These are phyloP conservation scores for Drosophila littoralis DNA, from an alignment of 1,140 invertebrate species.

Conservation along the genomic window DNA sequence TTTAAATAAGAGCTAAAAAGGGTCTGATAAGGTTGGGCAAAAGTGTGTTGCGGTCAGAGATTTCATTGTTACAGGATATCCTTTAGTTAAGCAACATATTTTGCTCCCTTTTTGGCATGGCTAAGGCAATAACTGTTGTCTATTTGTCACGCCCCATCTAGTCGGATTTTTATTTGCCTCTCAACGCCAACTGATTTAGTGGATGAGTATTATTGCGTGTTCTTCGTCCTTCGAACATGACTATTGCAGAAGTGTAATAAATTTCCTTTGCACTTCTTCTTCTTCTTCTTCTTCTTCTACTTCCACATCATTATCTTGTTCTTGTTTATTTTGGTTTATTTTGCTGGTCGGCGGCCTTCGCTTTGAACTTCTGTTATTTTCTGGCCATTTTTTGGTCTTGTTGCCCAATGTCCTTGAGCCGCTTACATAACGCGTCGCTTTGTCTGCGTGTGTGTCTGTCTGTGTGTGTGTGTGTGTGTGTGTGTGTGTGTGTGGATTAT, in stretches of 20 bases:
- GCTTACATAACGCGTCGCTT: slow-evolving; percentile 64
- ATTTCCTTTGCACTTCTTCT: slow-evolving; percentile 43
- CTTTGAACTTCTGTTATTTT: slow-evolving; percentile 19
- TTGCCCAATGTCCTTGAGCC: slow-evolving; percentile 57
- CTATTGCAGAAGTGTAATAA: slow-evolving; percentile 60
- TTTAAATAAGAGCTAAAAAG: too few species aligned
- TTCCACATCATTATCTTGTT: slow-evolving; percentile 19
- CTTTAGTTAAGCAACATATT: neutral
- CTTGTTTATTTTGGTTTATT: slow-evolving; percentile 10
- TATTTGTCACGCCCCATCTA: slow-evolving; percentile 61
- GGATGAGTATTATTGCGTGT: slow-evolving; percentile 51
- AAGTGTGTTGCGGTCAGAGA: too few species aligned
- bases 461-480: neutral
- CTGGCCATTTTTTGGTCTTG: slow-evolving; percentile 27
- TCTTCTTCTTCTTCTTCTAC: slow-evolving; percentile 5
- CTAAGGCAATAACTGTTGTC: slow-evolving; percentile 62
- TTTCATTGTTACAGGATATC: neutral
- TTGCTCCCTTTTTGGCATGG: slow-evolving; percentile 22
- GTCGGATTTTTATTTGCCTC: slow-evolving; percentile 34
- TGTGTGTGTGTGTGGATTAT: slow-evolving; percentile 21
- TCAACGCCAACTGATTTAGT: slow-evolving; percentile 56
- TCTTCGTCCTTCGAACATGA: slow-evolving; percentile 61
- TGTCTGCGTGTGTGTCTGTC: neutral
- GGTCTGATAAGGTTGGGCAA: too few species aligned
- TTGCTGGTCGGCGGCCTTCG: neutral